Percentiles rank a stretch among this genome's conserved stretches.
These are phyloP conservation scores for Campaea margaritaria DNA, from an alignment of 2,888 invertebrate genomes.

Conservation along the genomic window DNA sequence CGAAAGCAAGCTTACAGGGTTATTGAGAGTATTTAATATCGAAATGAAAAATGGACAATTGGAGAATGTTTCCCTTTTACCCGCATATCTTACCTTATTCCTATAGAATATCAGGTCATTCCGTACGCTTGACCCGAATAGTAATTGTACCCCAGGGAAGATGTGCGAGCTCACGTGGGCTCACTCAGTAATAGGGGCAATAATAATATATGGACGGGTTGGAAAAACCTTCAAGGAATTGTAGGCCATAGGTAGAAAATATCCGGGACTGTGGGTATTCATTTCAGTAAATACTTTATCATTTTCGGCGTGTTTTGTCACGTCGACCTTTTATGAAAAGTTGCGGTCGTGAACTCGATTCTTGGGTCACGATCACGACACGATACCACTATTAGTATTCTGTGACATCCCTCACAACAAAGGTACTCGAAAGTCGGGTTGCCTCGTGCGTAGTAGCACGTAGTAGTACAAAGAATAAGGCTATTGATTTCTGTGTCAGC, in stretches of 20 bases:
- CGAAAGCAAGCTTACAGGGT: not conserved
- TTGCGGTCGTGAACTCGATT: slow-evolving; percentile 1
- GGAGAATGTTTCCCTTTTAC: slow-evolving; percentile 4
- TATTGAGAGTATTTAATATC: not conserved
- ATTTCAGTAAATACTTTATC: slow-evolving; percentile 17
- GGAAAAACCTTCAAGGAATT: slow-evolving; percentile 27
- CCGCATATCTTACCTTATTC: slow-evolving; percentile 17
- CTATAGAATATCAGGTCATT: slow-evolving; percentile 48
- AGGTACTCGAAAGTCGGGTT: no score
- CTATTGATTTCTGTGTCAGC: no score
- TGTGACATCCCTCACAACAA: no score
- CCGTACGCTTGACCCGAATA: slow-evolving; percentile 49
- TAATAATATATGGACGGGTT: slow-evolving; percentile 57
- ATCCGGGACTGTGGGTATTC: slow-evolving; percentile 9
- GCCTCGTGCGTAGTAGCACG: not conserved
- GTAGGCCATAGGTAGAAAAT: slow-evolving; percentile 1
- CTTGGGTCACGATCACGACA: slow-evolving; percentile 1
- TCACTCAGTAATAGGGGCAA: slow-evolving; percentile 54
- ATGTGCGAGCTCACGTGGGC: slow-evolving; percentile 44
- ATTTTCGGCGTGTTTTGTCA: slow-evolving; percentile 18
- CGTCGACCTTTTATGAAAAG: slow-evolving; percentile 7
- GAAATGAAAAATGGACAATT: slow-evolving; percentile 15
- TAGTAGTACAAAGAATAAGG: not conserved
- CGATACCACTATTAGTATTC: not conserved
- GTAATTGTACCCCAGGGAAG: slow-evolving; percentile 58